Evolutionary conservation across 2,797 vertebrate genomes (phyloP).

Genomic region (Sebastes diaconus): DNA sequence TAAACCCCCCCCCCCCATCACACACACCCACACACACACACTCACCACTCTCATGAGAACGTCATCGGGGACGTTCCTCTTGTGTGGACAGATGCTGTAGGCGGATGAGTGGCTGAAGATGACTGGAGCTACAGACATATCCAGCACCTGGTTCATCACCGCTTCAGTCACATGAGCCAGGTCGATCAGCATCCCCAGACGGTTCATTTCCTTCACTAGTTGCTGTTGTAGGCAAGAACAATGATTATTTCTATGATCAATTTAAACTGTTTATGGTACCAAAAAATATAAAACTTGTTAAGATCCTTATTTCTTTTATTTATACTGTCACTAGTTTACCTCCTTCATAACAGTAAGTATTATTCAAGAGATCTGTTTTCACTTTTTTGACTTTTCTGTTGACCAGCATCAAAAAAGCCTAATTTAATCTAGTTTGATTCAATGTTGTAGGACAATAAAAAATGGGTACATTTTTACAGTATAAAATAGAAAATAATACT

Average conservation of each 20-base stretch:
- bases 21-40: not conserved
- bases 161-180: slow-evolving; percentile 87
- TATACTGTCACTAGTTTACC: not conserved
- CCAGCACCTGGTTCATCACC: slow-evolving; percentile 86
- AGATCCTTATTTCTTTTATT: not conserved
- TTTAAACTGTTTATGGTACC: not conserved
- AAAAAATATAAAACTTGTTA: not conserved
- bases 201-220: slow-evolving; percentile 92
- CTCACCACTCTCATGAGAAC: slow-evolving; percentile 89
- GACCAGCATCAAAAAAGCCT: not conserved
- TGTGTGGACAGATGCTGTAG: slow-evolving; percentile 79
- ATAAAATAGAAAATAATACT: not conserved
- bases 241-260: not conserved
- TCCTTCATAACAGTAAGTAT: too few species aligned
- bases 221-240: slow-evolving; percentile 58
- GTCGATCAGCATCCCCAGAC: slow-evolving; percentile 92
- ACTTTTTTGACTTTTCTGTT: not conserved
- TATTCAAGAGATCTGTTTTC: not conserved
- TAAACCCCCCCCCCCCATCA: rapidly evolving
- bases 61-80: slow-evolving; percentile 90
- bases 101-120: slow-evolving; percentile 97
- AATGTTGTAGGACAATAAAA: not conserved
- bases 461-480: too few species aligned
- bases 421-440: not conserved
- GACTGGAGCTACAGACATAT: slow-evolving; percentile 86